Percentiles rank a stretch among this genome's conserved stretches.
phyloP scores from a whole-genome alignment of 2,113 vertebrate species.

The Tylochromis polylepis region DNA sequence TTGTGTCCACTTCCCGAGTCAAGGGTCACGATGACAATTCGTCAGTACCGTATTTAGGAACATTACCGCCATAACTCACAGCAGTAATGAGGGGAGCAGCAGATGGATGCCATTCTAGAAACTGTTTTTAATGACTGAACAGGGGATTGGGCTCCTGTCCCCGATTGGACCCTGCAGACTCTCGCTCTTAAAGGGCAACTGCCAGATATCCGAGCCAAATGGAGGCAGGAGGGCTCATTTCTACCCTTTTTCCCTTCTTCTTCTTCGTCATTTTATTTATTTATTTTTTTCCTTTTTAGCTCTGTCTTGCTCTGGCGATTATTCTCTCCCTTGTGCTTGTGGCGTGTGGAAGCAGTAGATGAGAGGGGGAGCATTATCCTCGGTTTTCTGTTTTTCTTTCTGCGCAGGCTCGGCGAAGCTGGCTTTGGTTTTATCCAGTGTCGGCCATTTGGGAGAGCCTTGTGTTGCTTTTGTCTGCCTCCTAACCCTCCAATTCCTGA shows the following conservation, averaged over 20 bases:
- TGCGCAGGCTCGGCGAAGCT: slow-evolving; percentile 14
- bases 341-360: slow-evolving; percentile 23
- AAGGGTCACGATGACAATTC: slow-evolving; percentile 63
- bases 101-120: slow-evolving; percentile 71
- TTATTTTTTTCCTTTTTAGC: neutral
- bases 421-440: slow-evolving; percentile 51
- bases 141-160: slow-evolving; percentile 60
- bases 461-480: slow-evolving; percentile 20
- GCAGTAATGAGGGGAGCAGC: slow-evolving; percentile 71
- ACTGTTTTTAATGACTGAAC: slow-evolving; percentile 69
- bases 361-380: slow-evolving; percentile 31
- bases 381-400: slow-evolving; percentile 1
- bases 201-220: slow-evolving; percentile 60
- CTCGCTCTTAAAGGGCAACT: slow-evolving; percentile 70
- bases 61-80: slow-evolving; percentile 70
- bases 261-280: neutral
- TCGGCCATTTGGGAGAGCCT: slow-evolving; percentile 50
- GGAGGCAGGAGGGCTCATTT: slow-evolving; percentile 49
- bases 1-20: slow-evolving; percentile 66
- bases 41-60: slow-evolving; percentile 66
- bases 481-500: neutral
- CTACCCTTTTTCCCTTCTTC: neutral
- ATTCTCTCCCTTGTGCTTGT: slow-evolving; percentile 14
- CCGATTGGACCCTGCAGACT: slow-evolving; percentile 58
- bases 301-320: slow-evolving; percentile 29